Base-by-base conservation (phyloP, 2,113 vertebrate species). In the Perognathus longimembris region DNA sequence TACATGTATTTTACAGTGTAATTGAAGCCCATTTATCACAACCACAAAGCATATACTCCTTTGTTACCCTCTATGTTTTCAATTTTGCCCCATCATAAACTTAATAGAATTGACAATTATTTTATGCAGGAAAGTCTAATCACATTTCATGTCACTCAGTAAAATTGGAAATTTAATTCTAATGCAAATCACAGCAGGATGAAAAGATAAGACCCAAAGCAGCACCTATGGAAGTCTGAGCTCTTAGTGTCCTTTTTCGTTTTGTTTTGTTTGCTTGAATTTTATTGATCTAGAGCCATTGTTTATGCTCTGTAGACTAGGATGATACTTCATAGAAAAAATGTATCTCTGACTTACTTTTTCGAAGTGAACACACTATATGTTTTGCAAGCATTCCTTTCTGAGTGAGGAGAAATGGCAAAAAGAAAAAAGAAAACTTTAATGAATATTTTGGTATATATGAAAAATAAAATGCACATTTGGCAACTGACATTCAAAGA, bases 111-210 rank as follows among this genome's bases (percentile, higher is more conserved):
- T 89, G 85, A 95, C 28, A 94, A n/a, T 95, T 91, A 21, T 94
- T 95, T 96, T 21, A 66, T 95, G 93, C 85, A 32, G 63, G 69
- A 40, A 94, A 69, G 95, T 94, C 9, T 96, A 96, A 97, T 98
- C 97, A 97, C 59, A 95, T 96, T 97, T 96, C 76, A 82, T 93
- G 93, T 96, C 93, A 97, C n/a, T 98, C 89, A 94, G 54, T 94
- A 92, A 97, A 97, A 96, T 69, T 88, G 84, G 66, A 97, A 97
- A 96, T 89, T 92, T 96, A 93, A 96, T 97, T 97, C 95, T 97
- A 94, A 97, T 96, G 79, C 78, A 96, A 96, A 97, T 96, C 95
- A 95, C 42, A 89, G 40, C 45, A 42, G 7, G 85, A 89, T 90
- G 59, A 45, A 22, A 90, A 93, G 34, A 63, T 90, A 81, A 66